Percentiles rank a stretch among this genome's conserved stretches.
phyloP scores from a whole-genome alignment of 2,797 vertebrate genomes.

The Pempheris klunzingeri region DNA sequence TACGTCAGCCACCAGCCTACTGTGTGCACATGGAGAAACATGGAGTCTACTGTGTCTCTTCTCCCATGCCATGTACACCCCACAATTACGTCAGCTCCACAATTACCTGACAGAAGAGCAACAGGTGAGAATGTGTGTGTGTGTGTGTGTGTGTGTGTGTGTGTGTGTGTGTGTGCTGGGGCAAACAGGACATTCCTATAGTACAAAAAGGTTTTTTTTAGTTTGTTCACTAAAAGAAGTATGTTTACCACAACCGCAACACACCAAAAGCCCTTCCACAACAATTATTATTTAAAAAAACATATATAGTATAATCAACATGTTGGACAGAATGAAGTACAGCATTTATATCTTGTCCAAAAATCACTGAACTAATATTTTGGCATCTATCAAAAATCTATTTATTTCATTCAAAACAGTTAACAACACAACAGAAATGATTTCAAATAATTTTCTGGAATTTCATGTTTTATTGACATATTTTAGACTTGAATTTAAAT shows the following conservation, averaged over 20 bases:
- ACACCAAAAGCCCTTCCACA: background rate
- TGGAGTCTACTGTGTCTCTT: conserved; percentile 28
- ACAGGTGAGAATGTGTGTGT: conserved; percentile 43
- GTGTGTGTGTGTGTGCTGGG: background rate
- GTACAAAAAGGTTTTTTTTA: no score
- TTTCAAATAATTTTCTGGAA: background rate
- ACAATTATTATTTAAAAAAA: background rate
- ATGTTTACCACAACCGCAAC: background rate
- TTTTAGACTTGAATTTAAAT: background rate
- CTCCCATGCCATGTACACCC: conserved; percentile 35
- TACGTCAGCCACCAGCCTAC: conserved; percentile 46
- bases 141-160: conserved; percentile 11
- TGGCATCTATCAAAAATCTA: background rate
- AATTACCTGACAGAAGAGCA: conserved; percentile 47
- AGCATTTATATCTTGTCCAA: background rate
- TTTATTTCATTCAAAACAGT: background rate
- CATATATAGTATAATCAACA: background rate
- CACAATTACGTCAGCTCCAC: conserved; percentile 39
- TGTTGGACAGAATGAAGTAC: background rate
- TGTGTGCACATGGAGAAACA: conserved; percentile 40
- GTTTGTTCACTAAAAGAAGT: background rate
- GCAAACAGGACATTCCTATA: conserved; percentile 23
- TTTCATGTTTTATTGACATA: background rate
- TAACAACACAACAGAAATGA: background rate
- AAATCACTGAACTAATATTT: background rate